Evolutionary conservation across 2,113 vertebrate genomes (phyloP).

Genomic region (Notiomystis cincta): DNA sequence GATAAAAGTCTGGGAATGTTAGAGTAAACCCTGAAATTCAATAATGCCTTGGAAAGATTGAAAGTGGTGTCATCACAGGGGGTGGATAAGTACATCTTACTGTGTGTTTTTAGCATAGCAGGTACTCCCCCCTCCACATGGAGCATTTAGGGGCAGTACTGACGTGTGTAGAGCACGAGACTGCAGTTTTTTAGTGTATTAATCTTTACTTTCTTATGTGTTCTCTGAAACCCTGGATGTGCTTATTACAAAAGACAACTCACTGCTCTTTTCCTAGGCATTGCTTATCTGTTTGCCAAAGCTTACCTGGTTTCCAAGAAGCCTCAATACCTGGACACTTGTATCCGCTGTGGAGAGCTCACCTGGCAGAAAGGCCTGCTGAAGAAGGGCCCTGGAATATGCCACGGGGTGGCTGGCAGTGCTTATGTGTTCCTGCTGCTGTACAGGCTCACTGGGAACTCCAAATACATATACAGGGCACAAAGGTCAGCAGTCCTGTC

Average conservation of each 20-base stretch:
- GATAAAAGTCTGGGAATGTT: neutral
- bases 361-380: constrained; percentile 88
- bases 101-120: neutral
- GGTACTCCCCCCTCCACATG: neutral
- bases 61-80: neutral
- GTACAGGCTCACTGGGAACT: constrained; percentile 85
- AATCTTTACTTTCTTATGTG: neutral
- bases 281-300: constrained; percentile 89
- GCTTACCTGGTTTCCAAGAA: constrained; percentile 88
- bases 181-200: neutral
- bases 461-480: constrained; percentile 87
- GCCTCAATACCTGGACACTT: constrained; percentile 87
- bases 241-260: neutral
- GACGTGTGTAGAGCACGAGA: neutral
- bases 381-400: constrained; percentile 90
- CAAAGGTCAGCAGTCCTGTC: constrained; percentile 77
- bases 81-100: neutral
- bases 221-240: neutral
- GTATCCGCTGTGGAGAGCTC: constrained; percentile 85
- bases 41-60: neutral
- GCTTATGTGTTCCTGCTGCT: constrained; percentile 88
- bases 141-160: rapidly evolving
- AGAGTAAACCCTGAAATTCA: neutral
- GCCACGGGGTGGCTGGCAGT: constrained; percentile 85
- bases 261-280: constrained; percentile 74